phyloP scores from a whole-genome alignment of 2,113 vertebrate species.

The Ageneiosus marmoratus region DNA sequence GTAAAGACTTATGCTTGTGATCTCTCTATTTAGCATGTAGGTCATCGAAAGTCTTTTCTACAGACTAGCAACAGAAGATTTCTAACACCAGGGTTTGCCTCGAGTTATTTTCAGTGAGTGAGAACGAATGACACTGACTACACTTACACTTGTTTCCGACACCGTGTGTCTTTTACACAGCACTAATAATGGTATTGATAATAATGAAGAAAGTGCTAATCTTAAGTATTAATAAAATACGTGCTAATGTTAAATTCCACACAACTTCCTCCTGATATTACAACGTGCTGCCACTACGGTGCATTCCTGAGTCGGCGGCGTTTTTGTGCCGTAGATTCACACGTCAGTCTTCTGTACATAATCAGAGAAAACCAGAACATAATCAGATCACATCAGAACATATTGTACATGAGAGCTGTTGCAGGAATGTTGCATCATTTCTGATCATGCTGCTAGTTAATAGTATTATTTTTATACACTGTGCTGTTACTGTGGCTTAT shows the following conservation, averaged over 20 bases:
- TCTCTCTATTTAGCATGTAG: not conserved
- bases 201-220: too few species aligned
- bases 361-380: not conserved
- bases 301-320: not conserved
- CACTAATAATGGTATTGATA: too few species aligned
- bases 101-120: not conserved
- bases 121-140: not conserved
- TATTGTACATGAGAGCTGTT: too few species aligned
- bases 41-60: not conserved
- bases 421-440: not conserved
- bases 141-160: too few species aligned
- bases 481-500: not conserved
- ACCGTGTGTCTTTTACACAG: too few species aligned
- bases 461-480: conserved; percentile 45
- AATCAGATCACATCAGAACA: not conserved
- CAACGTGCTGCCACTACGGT: not conserved
- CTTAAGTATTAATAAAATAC: not conserved
- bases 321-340: not conserved
- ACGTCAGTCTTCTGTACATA: not conserved
- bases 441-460: conserved; percentile 33
- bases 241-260: not conserved
- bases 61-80: not conserved
- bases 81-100: not conserved
- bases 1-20: not conserved
- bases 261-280: not conserved